A percentile compares a stretch with the other conserved stretches of the same genome.
Evolutionary conservation across 2,888 invertebrate species (phyloP).

Genomic region (Agrochola lychnidis): DNA sequence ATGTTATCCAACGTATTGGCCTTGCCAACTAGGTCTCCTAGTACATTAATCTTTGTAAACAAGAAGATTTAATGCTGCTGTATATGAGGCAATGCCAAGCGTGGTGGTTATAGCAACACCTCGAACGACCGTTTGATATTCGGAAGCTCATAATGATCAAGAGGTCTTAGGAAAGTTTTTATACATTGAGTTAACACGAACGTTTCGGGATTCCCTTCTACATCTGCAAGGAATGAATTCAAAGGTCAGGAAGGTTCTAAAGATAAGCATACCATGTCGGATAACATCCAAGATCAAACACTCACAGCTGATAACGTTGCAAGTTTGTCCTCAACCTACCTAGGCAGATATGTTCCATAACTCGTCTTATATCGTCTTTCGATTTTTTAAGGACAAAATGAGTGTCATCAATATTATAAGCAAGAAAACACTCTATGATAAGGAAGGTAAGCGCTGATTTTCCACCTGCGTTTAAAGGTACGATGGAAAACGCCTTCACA

Average conservation of each 20-base stretch:
- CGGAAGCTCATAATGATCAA: background rate
- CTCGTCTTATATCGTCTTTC: too few relatives aligned
- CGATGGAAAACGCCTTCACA: too few relatives aligned
- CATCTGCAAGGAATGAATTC: background rate
- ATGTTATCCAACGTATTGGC: slow-evolving; percentile 38
- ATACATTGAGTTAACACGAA: background rate
- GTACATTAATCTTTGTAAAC: slow-evolving; percentile 34
- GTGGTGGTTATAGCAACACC: slow-evolving; percentile 16
- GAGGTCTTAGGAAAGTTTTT: background rate
- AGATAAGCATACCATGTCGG: background rate
- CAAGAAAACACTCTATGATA: too few relatives aligned
- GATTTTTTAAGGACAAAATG: too few relatives aligned
- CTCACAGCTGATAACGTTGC: too few relatives aligned
- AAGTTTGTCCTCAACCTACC: too few relatives aligned
- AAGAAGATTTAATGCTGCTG: slow-evolving; percentile 39
- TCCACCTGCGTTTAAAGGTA: too few relatives aligned
- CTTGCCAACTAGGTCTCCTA: slow-evolving; percentile 51
- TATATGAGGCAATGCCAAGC: slow-evolving; percentile 32
- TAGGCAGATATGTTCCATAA: too few relatives aligned
- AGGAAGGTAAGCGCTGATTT: too few relatives aligned
- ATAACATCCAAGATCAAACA: background rate
- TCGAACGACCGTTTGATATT: background rate
- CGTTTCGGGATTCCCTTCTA: background rate
- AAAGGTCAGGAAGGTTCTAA: background rate
- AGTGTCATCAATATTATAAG: too few relatives aligned